These are phyloP conservation scores for Esox niger DNA, from an alignment of 2,113 vertebrate genomes.

Conservation along the genomic window DNA sequence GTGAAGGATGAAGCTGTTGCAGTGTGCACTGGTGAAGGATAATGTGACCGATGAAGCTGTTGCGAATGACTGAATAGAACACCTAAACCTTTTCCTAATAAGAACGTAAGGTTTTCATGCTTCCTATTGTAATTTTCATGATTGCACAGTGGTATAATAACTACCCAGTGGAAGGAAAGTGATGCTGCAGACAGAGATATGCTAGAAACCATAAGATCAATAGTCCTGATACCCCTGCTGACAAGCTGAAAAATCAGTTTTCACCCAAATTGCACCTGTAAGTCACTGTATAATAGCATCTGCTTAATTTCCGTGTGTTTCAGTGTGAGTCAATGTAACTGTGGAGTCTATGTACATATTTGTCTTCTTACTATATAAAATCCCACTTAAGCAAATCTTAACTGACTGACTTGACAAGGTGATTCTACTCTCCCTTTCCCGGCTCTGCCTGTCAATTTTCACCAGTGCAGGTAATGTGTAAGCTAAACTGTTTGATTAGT, in stretches of 20 bases:
- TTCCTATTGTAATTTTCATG: neutral
- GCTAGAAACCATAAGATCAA: too few relatives aligned
- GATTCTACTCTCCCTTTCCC: constrained; percentile 35
- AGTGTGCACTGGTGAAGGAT: neutral
- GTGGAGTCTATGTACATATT: constrained; percentile 13
- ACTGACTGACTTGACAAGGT: constrained; percentile 49
- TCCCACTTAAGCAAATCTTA: constrained; percentile 40
- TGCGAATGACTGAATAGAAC: constrained; percentile 3
- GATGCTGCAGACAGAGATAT: too few relatives aligned
- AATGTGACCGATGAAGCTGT: neutral
- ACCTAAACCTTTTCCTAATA: neutral
- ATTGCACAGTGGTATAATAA: neutral
- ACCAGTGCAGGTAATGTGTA: constrained; percentile 28
- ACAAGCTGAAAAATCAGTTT: too few relatives aligned
- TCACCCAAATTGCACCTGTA: too few relatives aligned
- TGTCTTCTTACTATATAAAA: too few relatives aligned
- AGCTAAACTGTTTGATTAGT: constrained; percentile 49
- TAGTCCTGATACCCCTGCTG: too few relatives aligned
- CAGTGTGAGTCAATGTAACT: constrained; percentile 21
- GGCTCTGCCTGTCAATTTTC: constrained; percentile 12
- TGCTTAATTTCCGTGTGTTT: too few relatives aligned
- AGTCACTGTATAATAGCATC: too few relatives aligned
- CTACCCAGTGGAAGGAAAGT: neutral
- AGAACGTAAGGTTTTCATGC: neutral
- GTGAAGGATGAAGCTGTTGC: neutral